A percentile compares a stretch with the other conserved stretches of the same genome.
phyloP scores from a whole-genome alignment of 1,140 invertebrate species.

The Drosophila arawakana region DNA sequence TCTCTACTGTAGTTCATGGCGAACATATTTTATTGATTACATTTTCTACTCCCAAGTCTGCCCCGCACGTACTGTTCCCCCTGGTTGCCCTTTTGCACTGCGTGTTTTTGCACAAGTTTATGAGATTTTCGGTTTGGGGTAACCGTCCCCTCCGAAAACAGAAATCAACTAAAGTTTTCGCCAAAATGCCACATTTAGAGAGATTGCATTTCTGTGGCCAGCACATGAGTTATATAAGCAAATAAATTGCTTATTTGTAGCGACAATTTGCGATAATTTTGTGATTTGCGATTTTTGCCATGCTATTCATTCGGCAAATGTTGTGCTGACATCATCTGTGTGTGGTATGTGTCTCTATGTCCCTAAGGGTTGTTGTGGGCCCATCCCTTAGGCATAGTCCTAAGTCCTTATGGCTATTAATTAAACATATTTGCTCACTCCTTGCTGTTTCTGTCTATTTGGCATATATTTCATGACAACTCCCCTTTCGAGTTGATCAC shows the following conservation, averaged over 20 bases:
- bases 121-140: slow-evolving; percentile 57
- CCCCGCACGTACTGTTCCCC: not conserved
- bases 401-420: slow-evolving; percentile 62
- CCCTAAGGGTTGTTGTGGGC: slow-evolving; percentile 25
- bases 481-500: slow-evolving; percentile 53
- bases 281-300: slow-evolving; percentile 72
- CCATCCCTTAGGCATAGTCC: slow-evolving; percentile 23
- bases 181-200: slow-evolving; percentile 34
- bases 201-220: slow-evolving; percentile 43
- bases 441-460: not conserved
- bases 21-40: slow-evolving; percentile 82
- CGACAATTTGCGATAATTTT: slow-evolving; percentile 82
- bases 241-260: slow-evolving; percentile 84
- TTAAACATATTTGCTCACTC: slow-evolving; percentile 66
- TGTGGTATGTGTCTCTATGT: not conserved
- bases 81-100: slow-evolving; percentile 7
- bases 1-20: slow-evolving; percentile 52
- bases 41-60: slow-evolving; percentile 43
- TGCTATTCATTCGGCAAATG: slow-evolving; percentile 24
- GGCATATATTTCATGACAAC: not conserved
- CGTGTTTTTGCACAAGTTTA: slow-evolving; percentile 78
- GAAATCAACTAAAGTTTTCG: slow-evolving; percentile 34
- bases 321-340: slow-evolving; percentile 66
- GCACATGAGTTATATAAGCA: slow-evolving; percentile 63
- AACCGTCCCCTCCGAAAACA: slow-evolving; percentile 30